Evolutionary conservation across 2,113 vertebrate species (phyloP).

Genomic region (Benitochromis conjunctus): DNA sequence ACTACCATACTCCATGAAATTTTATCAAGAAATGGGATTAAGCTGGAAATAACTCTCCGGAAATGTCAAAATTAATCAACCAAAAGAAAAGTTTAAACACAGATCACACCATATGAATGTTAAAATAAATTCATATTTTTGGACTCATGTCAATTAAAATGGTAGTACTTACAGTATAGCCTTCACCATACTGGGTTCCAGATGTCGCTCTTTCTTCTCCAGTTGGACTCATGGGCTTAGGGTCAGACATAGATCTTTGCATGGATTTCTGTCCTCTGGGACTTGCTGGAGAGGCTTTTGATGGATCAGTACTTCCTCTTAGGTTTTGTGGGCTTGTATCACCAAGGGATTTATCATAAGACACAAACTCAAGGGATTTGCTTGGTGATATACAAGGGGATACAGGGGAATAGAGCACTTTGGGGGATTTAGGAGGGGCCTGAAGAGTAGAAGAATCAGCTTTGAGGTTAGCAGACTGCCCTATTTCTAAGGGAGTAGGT

Average conservation of each 20-base stretch:
- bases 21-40: neutral
- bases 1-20: conserved; percentile 48
- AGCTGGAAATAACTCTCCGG: neutral
- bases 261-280: conserved; percentile 88
- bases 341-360: conserved; percentile 91
- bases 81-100: neutral
- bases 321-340: conserved; percentile 89
- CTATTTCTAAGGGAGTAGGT: conserved; percentile 92
- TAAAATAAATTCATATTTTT: neutral
- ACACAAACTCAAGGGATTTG: conserved; percentile 94
- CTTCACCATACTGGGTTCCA: conserved; percentile 87
- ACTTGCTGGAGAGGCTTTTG: conserved; percentile 81
- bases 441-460: conserved; percentile 84
- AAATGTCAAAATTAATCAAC: neutral
- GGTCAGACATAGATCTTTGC: conserved; percentile 95
- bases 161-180: conserved; percentile 84
- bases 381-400: conserved; percentile 91
- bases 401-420: conserved; percentile 96
- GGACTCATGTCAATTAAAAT: neutral
- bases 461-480: conserved; percentile 85
- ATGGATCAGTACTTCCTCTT: conserved; percentile 78
- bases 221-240: conserved; percentile 94
- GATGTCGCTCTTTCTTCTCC: conserved; percentile 87
- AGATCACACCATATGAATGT: neutral
- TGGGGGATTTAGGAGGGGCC: conserved; percentile 92